Evolutionary conservation across 2,888 invertebrate species (phyloP).

Genomic region (Torymus texanus): DNA sequence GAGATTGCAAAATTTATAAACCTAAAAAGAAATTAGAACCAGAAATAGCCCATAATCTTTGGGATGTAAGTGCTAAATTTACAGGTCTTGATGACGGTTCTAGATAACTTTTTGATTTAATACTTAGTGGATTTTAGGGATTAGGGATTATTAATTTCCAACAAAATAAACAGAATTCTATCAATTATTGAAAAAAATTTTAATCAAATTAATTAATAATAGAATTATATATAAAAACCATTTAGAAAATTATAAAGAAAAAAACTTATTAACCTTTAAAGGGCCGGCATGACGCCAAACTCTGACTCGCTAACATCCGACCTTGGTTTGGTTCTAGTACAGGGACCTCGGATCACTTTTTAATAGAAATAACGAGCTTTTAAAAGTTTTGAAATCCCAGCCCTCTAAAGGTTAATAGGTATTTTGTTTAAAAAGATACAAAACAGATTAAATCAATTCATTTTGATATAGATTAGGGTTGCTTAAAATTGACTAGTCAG

Average conservation of each 20-base stretch:
- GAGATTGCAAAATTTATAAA: conserved; percentile 82
- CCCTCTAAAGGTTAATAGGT: too few species aligned
- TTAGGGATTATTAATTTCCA: conserved; percentile 1
- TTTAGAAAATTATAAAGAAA: neutral
- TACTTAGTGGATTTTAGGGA: neutral
- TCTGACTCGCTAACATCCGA: too few species aligned
- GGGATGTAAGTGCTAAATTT: conserved; percentile 82
- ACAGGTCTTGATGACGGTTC: conserved; percentile 64
- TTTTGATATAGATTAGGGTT: neutral
- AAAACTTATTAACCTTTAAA: conserved; percentile 10
- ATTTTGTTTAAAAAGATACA: too few species aligned
- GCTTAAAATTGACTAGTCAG: neutral
- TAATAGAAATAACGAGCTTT: too few species aligned
- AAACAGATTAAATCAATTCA: neutral
- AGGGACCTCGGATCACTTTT: too few species aligned
- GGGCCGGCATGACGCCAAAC: too few species aligned
- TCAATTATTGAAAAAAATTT: conserved; percentile 2
- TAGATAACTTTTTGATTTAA: conserved; percentile 31
- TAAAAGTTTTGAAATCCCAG: too few species aligned
- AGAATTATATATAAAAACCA: conserved; percentile 11
- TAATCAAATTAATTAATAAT: neutral
- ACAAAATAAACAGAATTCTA: conserved; percentile 8
- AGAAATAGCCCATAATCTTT: conserved; percentile 81
- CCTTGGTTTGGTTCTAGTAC: too few species aligned
- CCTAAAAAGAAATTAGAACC: conserved; percentile 80